phyloP scores from a whole-genome alignment of 1,140 invertebrate genomes.

The Rhagoletis pomonella region DNA sequence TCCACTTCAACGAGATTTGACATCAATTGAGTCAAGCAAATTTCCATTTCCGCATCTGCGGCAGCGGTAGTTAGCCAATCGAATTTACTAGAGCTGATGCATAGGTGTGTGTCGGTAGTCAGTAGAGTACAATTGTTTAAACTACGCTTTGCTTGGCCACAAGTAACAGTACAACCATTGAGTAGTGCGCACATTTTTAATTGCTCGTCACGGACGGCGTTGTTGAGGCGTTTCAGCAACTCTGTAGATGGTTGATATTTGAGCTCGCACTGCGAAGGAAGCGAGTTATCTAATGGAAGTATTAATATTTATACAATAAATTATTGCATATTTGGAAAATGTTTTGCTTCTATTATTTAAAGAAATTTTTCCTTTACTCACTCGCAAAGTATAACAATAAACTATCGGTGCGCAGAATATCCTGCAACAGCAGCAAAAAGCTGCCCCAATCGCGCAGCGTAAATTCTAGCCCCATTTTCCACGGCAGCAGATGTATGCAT shows the following conservation, averaged over 20 bases:
- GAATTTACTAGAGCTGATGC: constrained; percentile 73
- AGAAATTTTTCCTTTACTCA: constrained; percentile 53
- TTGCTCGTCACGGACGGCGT: constrained; percentile 67
- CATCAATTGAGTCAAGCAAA: constrained; percentile 74
- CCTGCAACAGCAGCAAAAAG: constrained; percentile 67
- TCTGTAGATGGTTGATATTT: constrained; percentile 72
- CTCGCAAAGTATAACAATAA: constrained; percentile 66
- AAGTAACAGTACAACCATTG: constrained; percentile 71
- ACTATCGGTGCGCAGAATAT: constrained; percentile 67
- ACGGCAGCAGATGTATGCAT: constrained; percentile 64
- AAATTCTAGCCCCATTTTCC: constrained; percentile 69
- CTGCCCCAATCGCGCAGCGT: constrained; percentile 62
- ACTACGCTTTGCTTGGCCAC: constrained; percentile 64
- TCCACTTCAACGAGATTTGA: constrained; percentile 77
- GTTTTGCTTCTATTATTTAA: too few relatives aligned
- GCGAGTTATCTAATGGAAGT: constrained; percentile 68
- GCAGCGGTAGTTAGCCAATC: constrained; percentile 72
- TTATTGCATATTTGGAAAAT: not conserved
- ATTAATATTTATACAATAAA: not conserved
- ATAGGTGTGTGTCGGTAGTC: constrained; percentile 69
- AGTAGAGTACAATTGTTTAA: constrained; percentile 70
- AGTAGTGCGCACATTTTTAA: constrained; percentile 74
- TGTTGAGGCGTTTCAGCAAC: constrained; percentile 62
- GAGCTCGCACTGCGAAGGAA: constrained; percentile 74
- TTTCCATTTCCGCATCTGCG: constrained; percentile 59